These are phyloP conservation scores for Mobula birostris DNA, from an alignment of 2,113 vertebrate species.

Conservation along the genomic window DNA sequence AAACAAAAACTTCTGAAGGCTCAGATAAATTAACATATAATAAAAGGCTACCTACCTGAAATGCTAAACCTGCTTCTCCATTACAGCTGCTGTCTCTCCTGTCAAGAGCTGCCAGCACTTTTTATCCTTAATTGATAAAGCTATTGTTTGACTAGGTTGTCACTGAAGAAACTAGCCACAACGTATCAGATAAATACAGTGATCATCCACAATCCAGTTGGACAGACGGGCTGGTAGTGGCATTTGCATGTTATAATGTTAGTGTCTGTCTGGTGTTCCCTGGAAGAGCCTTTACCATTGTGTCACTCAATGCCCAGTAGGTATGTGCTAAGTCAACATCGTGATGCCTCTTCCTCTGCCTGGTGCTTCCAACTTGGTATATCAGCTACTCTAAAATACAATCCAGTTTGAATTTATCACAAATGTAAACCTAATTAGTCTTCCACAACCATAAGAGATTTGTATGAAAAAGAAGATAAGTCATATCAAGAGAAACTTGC, in stretches of 20 bases:
- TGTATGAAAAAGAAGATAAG: too few relatives aligned
- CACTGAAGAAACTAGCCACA: background rate
- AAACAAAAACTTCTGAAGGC: too few relatives aligned
- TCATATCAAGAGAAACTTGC: background rate
- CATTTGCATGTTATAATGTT: background rate
- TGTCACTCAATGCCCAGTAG: background rate
- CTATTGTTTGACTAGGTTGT: background rate
- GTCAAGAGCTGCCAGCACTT: too few relatives aligned
- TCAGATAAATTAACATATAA: too few relatives aligned
- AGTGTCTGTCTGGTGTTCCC: background rate
- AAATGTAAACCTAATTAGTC: too few relatives aligned
- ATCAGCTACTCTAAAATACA: background rate
- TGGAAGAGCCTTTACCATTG: background rate
- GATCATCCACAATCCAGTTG: background rate
- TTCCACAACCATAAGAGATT: too few relatives aligned
- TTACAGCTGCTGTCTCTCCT: too few relatives aligned
- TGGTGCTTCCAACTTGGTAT: too few relatives aligned
- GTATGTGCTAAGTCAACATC: background rate
- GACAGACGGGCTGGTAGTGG: background rate
- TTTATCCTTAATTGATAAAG: background rate
- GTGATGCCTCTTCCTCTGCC: background rate
- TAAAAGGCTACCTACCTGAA: too few relatives aligned
- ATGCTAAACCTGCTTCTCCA: too few relatives aligned
- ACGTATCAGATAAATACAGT: too few relatives aligned
- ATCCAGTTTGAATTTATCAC: too few relatives aligned